Evolutionary conservation across 2,888 invertebrate species (phyloP).

Genomic region (Drosophila peninsularis): DNA sequence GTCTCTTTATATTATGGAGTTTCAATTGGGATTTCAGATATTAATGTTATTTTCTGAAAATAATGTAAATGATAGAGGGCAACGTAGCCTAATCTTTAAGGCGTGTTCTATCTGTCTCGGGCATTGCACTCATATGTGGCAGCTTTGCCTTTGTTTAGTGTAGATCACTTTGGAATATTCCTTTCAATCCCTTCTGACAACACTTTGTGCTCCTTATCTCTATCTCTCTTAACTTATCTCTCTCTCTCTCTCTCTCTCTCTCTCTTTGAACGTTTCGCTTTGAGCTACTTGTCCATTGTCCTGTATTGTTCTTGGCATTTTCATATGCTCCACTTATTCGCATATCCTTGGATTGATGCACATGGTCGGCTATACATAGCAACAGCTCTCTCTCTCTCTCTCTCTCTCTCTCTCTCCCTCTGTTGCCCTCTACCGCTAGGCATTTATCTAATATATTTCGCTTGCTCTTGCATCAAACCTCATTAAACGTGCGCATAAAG

Average conservation of each 20-base stretch:
- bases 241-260: neutral
- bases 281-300: constrained; percentile 29
- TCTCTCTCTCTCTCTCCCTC: neutral
- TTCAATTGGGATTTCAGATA: neutral
- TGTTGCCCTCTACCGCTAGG: neutral
- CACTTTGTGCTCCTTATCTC: neutral
- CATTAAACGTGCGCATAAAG: constrained; percentile 9
- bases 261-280: constrained; percentile 22
- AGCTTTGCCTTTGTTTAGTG: neutral
- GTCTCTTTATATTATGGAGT: neutral
- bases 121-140: neutral
- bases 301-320: constrained; percentile 17
- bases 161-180: neutral
- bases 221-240: too few species aligned
- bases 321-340: constrained; percentile 15
- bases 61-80: too few species aligned
- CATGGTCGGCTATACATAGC: constrained; percentile 32
- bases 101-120: too few species aligned
- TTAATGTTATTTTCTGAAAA: too few species aligned
- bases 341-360: constrained; percentile 33
- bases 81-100: too few species aligned
- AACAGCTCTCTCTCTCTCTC: neutral
- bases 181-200: neutral
- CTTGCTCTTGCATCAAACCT: neutral
- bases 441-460: constrained; percentile 13